Conservation (phyloP, 2,797 vertebrate species). For the Morelia viridis region DNA sequence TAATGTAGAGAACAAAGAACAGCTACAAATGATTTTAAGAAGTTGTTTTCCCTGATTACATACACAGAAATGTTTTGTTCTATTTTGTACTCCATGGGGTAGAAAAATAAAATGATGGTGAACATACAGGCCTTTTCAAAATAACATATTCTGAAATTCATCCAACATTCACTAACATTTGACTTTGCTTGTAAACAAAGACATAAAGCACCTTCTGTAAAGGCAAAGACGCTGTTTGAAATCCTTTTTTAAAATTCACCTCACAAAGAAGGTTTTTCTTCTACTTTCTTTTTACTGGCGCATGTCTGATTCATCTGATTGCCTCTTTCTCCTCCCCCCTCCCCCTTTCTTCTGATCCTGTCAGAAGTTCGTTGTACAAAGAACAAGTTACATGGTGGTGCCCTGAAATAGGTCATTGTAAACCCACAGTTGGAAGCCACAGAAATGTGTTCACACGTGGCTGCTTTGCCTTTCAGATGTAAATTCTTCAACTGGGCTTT, state of each 20-base stretch:
- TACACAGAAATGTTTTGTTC: not conserved
- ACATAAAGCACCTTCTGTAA: conserved; percentile 1
- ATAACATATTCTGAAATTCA: conserved; percentile 37
- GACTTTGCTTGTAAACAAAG: not conserved
- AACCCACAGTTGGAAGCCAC: not conserved
- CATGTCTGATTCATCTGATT: conserved; percentile 39
- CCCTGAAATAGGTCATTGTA: not conserved
- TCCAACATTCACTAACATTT: conserved; percentile 10
- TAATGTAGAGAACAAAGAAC: conserved; percentile 34
- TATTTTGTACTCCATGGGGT: not conserved
- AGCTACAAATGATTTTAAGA: conserved; percentile 9
- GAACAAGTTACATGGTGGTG: conserved; percentile 6
- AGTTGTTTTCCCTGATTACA: conserved; percentile 4
- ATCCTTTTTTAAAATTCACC: not conserved
- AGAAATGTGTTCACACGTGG: conserved; percentile 12
- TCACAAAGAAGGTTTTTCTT: conserved; percentile 11
- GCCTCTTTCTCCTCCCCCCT: not conserved
- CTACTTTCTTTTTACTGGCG: not conserved
- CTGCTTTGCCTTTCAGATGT: conserved; percentile 29
- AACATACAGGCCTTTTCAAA: conserved; percentile 1
- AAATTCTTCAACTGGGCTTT: conserved; percentile 13
- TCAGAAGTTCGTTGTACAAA: not conserved
- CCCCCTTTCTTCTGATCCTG: not conserved
- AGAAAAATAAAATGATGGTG: conserved; percentile 6
- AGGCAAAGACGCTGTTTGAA: conserved; percentile 13